Conservation (phyloP, 2,113 vertebrate species). For the Vicugna pacos region DNA sequence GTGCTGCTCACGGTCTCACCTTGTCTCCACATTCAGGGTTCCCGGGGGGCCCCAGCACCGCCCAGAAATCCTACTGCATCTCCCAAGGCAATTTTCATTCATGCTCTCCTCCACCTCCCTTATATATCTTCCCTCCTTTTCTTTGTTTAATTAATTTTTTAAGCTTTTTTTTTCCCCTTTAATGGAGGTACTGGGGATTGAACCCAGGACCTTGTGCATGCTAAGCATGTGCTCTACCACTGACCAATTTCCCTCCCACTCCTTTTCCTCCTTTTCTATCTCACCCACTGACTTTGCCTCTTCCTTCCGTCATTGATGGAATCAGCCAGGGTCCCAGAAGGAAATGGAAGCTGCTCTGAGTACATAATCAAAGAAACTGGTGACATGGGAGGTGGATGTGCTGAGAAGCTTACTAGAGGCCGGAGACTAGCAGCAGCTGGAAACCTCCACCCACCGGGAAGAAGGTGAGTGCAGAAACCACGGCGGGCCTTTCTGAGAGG, state of each 20-base stretch:
- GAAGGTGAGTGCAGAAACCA: background rate
- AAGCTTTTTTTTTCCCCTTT: too few species aligned
- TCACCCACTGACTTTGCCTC: background rate
- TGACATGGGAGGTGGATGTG: background rate
- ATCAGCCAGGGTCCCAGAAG: background rate
- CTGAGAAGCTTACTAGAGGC: background rate
- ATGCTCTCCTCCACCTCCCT: background rate
- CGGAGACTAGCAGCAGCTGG: background rate
- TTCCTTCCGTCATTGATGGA: background rate
- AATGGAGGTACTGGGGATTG: too few species aligned
- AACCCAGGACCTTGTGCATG: too few species aligned
- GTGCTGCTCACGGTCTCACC: background rate
- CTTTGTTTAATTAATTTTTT: too few species aligned
- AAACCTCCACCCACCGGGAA: background rate
- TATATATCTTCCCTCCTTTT: too few species aligned
- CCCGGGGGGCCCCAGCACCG: background rate
- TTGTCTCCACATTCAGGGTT: background rate
- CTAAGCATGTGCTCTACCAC: too few species aligned
- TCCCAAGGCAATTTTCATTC: background rate
- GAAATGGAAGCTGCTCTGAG: background rate
- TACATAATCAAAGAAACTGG: background rate
- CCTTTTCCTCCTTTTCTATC: background rate
- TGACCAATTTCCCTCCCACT: too few species aligned
- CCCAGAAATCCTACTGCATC: background rate
- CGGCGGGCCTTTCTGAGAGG: background rate